Conservation (phyloP, 1,140 invertebrate species). For the Triops longicaudatus region DNA sequence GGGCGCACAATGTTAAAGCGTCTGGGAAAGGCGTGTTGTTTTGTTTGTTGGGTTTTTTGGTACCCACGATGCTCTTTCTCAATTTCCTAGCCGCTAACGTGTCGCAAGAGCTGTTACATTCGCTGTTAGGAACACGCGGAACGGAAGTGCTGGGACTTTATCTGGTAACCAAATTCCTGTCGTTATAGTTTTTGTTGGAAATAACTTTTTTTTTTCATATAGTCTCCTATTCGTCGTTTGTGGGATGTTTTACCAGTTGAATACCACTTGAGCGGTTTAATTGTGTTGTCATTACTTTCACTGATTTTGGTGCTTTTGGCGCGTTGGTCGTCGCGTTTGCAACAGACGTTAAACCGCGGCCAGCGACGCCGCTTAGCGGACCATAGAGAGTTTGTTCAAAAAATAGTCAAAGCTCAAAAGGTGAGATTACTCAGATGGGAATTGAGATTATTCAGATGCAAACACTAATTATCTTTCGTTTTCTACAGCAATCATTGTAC, state of each 20-base stretch:
- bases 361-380: conserved; percentile 42
- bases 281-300: conserved; percentile 37
- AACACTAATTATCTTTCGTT: conserved; percentile 27
- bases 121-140: conserved; percentile 37
- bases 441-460: neutral
- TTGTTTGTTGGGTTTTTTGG: conserved; percentile 39
- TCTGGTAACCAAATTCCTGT: conserved; percentile 34
- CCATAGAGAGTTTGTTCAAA: conserved; percentile 43
- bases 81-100: conserved; percentile 40
- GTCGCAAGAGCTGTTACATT: conserved; percentile 37
- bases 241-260: conserved; percentile 32
- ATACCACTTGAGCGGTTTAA: conserved; percentile 33
- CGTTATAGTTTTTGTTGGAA: conserved; percentile 26
- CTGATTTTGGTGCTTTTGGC: conserved; percentile 39
- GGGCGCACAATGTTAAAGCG: conserved; percentile 35
- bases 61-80: conserved; percentile 40
- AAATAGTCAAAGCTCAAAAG: conserved; percentile 44
- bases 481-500: conserved; percentile 44
- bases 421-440: conserved; percentile 34
- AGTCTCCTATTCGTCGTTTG: conserved; percentile 38
- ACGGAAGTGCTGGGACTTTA: conserved; percentile 36
- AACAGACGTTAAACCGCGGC: conserved; percentile 42
- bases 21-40: conserved; percentile 36
- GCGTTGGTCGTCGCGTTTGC: conserved; percentile 40
- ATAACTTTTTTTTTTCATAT: conserved; percentile 29